Evolutionary conservation across 2,888 invertebrate species (phyloP), one percentile per base, ranked within the genome.

Genomic region (Eupithecia pulchellata): DNA sequence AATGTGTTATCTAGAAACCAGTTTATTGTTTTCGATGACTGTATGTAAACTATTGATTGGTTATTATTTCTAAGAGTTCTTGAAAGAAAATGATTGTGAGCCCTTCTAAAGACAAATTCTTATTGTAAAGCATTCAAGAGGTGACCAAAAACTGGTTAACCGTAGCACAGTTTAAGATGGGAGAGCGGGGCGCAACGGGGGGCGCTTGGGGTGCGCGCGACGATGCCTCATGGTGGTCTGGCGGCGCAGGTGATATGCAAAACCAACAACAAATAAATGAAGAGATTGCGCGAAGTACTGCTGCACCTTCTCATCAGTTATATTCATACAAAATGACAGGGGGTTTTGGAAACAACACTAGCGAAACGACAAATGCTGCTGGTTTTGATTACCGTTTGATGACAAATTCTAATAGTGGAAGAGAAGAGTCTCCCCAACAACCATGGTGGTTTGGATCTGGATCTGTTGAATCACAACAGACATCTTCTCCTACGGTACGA

Each of bases 251-350:
- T 87, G 93, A 92, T 87, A 84, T 92, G 79, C 93, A 93, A 86
- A 91, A 93, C 84, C 93, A 92, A 88, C 93, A 92, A 88, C 93
- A 93, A 86, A 80, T 93, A 80, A 91, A 92, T 86, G 94, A 94
- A 75, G 93, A 93, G 74, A 91, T 93, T 63, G 92, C 93, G 55
- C 87, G 92, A 77, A 93, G 91, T 75, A 92, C 92, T 72, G 91
- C 92, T 30, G 86, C 92, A 69, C 85, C 95, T 76, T 93, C 94
- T 84, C 97, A 97, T 87, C 97, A 97, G 91, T 95, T 97, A 81
- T 97, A 97, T 89, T 96, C 96, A 76, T 97, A 97, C 91, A 97
- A 97, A 95, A 97, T 97, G 97, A 96, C 97, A 84, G 96, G 97
- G 89, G 97, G 97, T 89, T 97, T 97, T 95, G 96, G 97, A 84